Evolutionary conservation across 1,140 invertebrate species (phyloP).

Genomic region (Aphidius ervi): DNA sequence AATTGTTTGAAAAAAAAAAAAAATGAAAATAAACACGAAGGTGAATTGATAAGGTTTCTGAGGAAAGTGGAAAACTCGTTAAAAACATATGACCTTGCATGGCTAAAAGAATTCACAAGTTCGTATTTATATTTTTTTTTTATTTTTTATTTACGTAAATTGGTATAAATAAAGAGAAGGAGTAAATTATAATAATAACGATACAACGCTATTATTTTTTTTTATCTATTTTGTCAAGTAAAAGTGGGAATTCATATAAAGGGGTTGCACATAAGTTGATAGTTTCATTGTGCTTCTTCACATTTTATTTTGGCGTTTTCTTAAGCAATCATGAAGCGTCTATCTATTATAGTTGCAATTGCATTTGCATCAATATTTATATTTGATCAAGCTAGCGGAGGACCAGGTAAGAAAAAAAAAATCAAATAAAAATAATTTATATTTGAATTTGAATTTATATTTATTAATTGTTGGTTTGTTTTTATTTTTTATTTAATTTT

Average conservation of each 20-base stretch:
- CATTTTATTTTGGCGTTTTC: not conserved
- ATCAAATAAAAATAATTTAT: not conserved
- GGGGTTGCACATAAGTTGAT: not conserved
- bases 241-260: not conserved
- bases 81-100: not conserved
- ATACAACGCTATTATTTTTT: too few relatives aligned
- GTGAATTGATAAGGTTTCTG: slow-evolving; percentile 1
- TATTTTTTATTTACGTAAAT: too few relatives aligned
- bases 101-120: not conserved
- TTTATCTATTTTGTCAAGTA: too few relatives aligned
- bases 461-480: too few relatives aligned
- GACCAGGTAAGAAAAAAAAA: not conserved
- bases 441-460: too few relatives aligned
- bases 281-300: not conserved
- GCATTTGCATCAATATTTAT: slow-evolving; percentile 10
- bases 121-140: not conserved
- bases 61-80: not conserved
- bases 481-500: too few relatives aligned
- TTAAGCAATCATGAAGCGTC: slow-evolving; percentile 4
- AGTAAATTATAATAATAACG: too few relatives aligned
- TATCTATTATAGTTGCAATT: not conserved
- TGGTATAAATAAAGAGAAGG: too few relatives aligned
- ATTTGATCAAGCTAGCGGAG: slow-evolving; percentile 6
- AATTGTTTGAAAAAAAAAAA: not conserved
- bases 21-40: not conserved